A percentile compares a stretch with the other conserved stretches of the same genome.
These are phyloP conservation scores for Squalus acanthias DNA, from an alignment of 2,797 vertebrate genomes.

Conservation along the genomic window DNA sequence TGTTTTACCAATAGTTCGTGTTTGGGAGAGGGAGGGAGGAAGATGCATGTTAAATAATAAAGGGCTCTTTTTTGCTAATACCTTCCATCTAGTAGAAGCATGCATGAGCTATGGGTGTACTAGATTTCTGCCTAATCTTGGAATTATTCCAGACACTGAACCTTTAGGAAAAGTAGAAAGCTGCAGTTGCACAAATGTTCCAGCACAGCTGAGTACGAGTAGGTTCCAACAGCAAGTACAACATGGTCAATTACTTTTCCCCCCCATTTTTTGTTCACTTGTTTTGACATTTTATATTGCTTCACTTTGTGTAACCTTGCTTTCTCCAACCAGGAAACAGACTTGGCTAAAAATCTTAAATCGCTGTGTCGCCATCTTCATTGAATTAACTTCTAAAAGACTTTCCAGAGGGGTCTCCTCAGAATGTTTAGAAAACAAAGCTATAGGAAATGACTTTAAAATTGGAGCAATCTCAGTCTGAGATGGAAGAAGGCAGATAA, in stretches of 20 bases:
- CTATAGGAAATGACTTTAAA: slow-evolving; percentile 37
- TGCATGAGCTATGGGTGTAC: neutral
- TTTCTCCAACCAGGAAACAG: slow-evolving; percentile 4
- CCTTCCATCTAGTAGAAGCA: neutral
- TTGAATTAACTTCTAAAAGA: slow-evolving; percentile 33
- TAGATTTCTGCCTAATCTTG: neutral
- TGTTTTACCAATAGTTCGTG: neutral
- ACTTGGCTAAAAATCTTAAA: neutral
- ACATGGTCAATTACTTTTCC: neutral
- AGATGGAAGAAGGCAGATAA: slow-evolving; percentile 33
- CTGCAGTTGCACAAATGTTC: neutral
- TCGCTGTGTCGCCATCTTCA: slow-evolving; percentile 5
- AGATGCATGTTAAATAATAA: neutral
- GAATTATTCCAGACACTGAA: neutral
- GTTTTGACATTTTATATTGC: neutral
- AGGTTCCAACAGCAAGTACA: neutral
- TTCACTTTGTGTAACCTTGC: neutral
- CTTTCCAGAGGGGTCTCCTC: slow-evolving; percentile 20
- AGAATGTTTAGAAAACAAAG: slow-evolving; percentile 36
- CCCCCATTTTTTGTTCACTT: neutral
- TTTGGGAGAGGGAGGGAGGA: no score
- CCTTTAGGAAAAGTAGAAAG: neutral
- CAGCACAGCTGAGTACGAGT: neutral
- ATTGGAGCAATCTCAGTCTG: slow-evolving; percentile 23
- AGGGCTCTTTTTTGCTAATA: neutral